Evolutionary conservation across 2,888 invertebrate genomes (phyloP).

Genomic region (Globia sparganii): DNA sequence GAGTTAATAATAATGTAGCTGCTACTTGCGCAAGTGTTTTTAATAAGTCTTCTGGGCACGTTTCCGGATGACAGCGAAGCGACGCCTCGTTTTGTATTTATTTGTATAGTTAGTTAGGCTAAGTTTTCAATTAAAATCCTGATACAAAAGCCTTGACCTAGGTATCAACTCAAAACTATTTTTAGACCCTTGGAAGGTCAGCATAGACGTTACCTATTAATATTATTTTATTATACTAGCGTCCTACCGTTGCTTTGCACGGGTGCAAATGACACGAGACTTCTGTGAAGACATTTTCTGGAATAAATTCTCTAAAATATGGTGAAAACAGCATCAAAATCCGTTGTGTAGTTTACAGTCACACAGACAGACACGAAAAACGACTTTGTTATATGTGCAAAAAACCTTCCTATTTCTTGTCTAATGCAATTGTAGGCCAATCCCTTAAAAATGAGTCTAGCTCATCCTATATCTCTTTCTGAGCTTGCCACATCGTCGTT

Average conservation of each 20-base stretch:
- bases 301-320: neutral
- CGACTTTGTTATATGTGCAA: neutral
- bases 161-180: neutral
- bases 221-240: neutral
- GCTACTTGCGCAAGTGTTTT: conserved; percentile 16
- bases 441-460: no score
- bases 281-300: neutral
- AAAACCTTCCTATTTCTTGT: neutral
- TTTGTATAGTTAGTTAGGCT: no score
- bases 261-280: neutral
- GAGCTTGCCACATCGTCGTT: neutral
- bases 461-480: neutral
- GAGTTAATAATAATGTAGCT: conserved; percentile 16
- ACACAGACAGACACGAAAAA: neutral
- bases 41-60: neutral
- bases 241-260: neutral
- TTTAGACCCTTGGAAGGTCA: neutral
- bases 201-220: neutral
- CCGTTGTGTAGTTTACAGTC: neutral
- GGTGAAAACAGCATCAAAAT: no score
- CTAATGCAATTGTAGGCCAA: neutral
- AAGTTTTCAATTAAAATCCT: neutral
- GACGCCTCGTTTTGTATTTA: no score
- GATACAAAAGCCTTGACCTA: neutral
- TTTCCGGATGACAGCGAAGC: neutral